These are phyloP conservation scores for Regulus satrapa DNA, from an alignment of 2,113 vertebrate species.

Conservation along the genomic window DNA sequence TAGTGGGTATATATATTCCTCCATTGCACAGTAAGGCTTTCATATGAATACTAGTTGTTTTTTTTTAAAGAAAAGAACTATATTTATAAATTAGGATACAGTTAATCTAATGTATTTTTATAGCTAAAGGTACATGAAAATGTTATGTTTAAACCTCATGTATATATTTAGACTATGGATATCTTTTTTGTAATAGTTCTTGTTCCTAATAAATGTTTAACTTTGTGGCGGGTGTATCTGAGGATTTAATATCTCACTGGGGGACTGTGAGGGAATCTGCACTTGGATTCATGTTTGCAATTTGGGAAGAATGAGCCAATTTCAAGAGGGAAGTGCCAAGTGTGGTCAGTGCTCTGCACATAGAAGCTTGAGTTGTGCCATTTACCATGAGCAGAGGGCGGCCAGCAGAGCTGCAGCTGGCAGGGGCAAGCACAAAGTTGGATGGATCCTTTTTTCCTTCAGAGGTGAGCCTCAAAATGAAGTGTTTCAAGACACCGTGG, in stretches of 20 bases:
- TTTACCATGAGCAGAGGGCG: background rate
- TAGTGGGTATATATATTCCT: conserved; percentile 61
- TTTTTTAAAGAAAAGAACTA: conserved; percentile 40
- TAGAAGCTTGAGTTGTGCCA: background rate
- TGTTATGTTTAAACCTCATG: conserved; percentile 73
- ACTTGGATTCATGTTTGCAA: background rate
- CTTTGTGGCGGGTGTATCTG: conserved; percentile 13
- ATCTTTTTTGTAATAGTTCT: conserved; percentile 68
- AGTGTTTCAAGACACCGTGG: background rate
- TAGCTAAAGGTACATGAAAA: conserved; percentile 76
- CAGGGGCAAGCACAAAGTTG: background rate
- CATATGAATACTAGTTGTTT: conserved; percentile 67
- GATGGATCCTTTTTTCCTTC: background rate
- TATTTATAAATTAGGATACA: conserved; percentile 80
- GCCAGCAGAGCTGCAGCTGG: background rate
- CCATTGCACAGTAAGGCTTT: conserved; percentile 72
- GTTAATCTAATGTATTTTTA: conserved; percentile 79
- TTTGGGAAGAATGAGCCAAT: background rate
- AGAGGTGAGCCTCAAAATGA: background rate
- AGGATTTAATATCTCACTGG: background rate
- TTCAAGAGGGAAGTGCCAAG: background rate
- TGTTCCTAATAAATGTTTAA: conserved; percentile 68
- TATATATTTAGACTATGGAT: conserved; percentile 75
- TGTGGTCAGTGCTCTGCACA: background rate
- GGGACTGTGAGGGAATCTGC: background rate